Conservation (phyloP, 2,888 invertebrate genomes). For the Brachylomia viminalis region DNA sequence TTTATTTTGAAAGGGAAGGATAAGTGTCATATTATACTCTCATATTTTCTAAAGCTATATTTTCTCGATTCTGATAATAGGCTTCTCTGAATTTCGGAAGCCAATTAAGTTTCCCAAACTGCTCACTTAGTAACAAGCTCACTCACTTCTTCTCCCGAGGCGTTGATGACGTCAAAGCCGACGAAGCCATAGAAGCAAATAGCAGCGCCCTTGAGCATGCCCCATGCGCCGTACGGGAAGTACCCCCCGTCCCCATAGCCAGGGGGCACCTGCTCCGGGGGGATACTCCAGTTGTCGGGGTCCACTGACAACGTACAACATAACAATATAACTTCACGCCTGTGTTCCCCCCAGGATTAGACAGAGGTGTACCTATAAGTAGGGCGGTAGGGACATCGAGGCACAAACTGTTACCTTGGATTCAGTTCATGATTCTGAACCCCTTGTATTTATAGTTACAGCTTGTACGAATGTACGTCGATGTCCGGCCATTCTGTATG, state of each 20-base stretch:
- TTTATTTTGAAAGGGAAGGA: too few relatives aligned
- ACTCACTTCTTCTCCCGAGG: constrained; percentile 96
- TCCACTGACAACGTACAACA: constrained; percentile 82
- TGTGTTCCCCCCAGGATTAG: too few relatives aligned
- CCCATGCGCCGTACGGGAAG: constrained; percentile 96
- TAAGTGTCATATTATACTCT: too few relatives aligned
- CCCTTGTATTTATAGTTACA: too few relatives aligned
- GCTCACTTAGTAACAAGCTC: background rate
- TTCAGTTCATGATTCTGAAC: too few relatives aligned
- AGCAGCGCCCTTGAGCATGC: constrained; percentile 94
- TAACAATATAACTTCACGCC: background rate
- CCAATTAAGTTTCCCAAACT: background rate
- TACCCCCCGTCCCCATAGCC: constrained; percentile 95
- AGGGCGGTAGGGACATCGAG: too few relatives aligned
- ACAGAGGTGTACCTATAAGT: too few relatives aligned
- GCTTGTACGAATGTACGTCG: too few relatives aligned
- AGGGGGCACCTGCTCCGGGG: constrained; percentile 77
- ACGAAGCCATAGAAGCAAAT: constrained; percentile 97
- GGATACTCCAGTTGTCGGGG: constrained; percentile 89
- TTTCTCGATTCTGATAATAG: too few relatives aligned
- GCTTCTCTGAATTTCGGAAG: background rate
- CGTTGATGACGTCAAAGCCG: constrained; percentile 97
- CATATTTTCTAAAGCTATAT: too few relatives aligned
- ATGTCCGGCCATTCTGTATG: too few relatives aligned
- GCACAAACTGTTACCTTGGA: too few relatives aligned